Percentiles rank a stretch among this genome's conserved stretches.
phyloP scores from a whole-genome alignment of 2,113 vertebrate genomes.

The Hemiprocne comata region DNA sequence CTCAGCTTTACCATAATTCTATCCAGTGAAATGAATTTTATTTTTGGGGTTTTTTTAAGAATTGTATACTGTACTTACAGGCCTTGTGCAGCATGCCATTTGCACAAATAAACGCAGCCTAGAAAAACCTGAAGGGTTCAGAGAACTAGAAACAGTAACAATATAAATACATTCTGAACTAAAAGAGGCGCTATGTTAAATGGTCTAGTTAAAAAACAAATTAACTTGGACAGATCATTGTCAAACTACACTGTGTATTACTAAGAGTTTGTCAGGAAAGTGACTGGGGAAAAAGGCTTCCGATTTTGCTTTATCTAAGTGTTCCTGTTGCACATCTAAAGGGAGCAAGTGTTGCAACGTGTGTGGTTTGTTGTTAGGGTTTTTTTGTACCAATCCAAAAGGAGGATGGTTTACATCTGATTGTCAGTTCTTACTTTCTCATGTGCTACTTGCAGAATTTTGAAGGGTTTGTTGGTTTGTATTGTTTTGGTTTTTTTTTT shows the following conservation, averaged over 20 bases:
- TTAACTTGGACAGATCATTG: not conserved
- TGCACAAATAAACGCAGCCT: not conserved
- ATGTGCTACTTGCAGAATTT: not conserved
- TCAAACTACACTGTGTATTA: not conserved
- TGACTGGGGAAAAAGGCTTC: not conserved
- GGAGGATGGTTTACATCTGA: not conserved
- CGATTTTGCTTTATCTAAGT: not conserved
- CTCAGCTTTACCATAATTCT: not conserved
- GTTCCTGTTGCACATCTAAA: not conserved
- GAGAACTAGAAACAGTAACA: not conserved
- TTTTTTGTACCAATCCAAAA: not conserved
- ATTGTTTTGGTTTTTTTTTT: no score
- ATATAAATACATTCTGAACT: not conserved
- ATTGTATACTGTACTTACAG: not conserved
- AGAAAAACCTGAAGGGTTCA: not conserved
- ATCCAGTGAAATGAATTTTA: not conserved
- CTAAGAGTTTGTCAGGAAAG: not conserved
- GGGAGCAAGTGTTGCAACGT: not conserved
- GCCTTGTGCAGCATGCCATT: not conserved
- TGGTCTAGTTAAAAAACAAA: not conserved
- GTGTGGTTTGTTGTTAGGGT: not conserved
- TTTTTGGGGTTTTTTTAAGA: not conserved
- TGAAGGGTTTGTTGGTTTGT: not conserved
- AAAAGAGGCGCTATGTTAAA: not conserved
- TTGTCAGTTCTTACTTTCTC: not conserved